Conservation (phyloP, 2,113 vertebrate species). For the Chloroceryle aenea region DNA sequence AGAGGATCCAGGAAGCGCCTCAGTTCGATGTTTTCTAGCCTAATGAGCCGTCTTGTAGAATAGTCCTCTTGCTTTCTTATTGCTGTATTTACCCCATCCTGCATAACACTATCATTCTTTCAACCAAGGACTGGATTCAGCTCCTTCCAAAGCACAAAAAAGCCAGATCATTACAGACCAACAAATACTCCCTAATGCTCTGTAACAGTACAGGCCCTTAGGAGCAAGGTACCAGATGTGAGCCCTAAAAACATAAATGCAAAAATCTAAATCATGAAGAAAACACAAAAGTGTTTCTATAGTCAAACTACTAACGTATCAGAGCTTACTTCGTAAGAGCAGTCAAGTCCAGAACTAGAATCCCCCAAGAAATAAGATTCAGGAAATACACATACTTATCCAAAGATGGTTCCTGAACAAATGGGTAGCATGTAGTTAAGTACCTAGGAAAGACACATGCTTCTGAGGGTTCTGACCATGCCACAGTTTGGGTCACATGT, state of each 20-base stretch:
- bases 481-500: conserved; percentile 45
- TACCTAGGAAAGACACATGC: conserved; percentile 71
- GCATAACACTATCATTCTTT: neutral
- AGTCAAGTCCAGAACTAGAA: neutral
- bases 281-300: neutral
- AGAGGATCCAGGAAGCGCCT: neutral
- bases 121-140: neutral
- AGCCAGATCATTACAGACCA: neutral
- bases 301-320: neutral
- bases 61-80: neutral
- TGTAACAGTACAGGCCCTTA: neutral
- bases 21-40: neutral
- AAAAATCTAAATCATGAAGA: neutral
- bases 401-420: conserved; percentile 70
- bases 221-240: neutral
- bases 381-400: conserved; percentile 74
- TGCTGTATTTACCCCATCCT: neutral
- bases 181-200: neutral
- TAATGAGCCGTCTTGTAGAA: neutral
- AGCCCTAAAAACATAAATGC: neutral
- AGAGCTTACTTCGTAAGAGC: neutral
- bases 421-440: conserved; percentile 70
- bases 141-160: neutral
- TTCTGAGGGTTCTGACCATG: conserved; percentile 74
- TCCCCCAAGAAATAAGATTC: conserved; percentile 3